phyloP scores from a whole-genome alignment of 1,140 invertebrate genomes.

The Zophobas atratus region DNA sequence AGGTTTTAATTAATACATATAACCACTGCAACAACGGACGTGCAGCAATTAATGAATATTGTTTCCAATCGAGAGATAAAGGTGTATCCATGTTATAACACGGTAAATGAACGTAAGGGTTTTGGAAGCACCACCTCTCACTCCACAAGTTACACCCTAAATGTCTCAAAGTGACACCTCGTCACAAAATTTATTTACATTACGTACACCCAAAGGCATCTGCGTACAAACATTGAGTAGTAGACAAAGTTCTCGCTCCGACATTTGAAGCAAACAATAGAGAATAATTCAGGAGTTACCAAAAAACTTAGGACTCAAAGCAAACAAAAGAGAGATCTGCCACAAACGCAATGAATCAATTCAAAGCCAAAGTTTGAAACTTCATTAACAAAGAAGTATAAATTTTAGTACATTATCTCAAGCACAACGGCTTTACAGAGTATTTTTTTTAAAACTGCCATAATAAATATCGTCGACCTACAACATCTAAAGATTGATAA shows the following conservation, averaged over 20 bases:
- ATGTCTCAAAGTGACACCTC: slow-evolving; percentile 15
- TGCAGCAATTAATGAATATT: too few species aligned
- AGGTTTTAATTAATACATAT: too few species aligned
- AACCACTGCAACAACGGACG: too few species aligned
- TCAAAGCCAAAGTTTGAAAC: neutral
- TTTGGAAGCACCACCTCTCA: slow-evolving; percentile 1
- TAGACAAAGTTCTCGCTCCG: neutral
- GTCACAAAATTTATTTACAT: slow-evolving; percentile 15
- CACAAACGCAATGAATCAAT: slow-evolving; percentile 5
- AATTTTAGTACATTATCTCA: neutral
- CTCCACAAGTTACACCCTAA: slow-evolving; percentile 11
- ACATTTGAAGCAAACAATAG: neutral
- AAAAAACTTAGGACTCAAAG: neutral
- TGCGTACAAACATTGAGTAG: neutral
- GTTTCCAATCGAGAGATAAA: neutral
- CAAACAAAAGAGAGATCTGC: neutral
- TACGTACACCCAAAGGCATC: neutral
- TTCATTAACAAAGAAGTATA: neutral
- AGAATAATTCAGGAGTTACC: neutral
- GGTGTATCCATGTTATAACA: neutral
- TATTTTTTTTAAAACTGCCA: neutral
- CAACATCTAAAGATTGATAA: too few species aligned
- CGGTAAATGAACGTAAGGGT: neutral
- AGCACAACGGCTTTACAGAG: too few species aligned
- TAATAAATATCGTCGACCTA: neutral